phyloP scores from a whole-genome alignment of 1,140 invertebrate genomes.

The Melipona quadrifasciata region DNA sequence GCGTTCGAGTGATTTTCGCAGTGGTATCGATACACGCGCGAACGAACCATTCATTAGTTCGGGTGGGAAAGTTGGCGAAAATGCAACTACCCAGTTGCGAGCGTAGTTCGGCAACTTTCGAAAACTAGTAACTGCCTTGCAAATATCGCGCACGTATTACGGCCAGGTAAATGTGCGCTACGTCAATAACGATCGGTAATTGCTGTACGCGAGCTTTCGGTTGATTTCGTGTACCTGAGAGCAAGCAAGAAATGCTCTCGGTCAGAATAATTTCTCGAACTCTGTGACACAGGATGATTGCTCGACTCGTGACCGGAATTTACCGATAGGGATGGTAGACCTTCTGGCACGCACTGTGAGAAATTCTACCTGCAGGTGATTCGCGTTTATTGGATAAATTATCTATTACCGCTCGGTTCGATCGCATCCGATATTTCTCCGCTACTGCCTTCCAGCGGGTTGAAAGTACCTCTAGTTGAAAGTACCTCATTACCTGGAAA shows the following conservation, averaged over 20 bases:
- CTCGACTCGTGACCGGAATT: slow-evolving; percentile 61
- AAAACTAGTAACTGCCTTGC: slow-evolving; percentile 38
- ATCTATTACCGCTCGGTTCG: not conserved
- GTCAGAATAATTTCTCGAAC: slow-evolving; percentile 56
- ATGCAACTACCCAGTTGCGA: not conserved
- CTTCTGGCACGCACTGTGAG: not conserved
- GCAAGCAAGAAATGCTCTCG: slow-evolving; percentile 57
- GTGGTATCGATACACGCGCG: not conserved
- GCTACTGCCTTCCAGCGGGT: not conserved
- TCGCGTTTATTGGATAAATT: slow-evolving; percentile 28
- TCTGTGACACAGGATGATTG: slow-evolving; percentile 59
- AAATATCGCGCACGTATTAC: slow-evolving; percentile 26
- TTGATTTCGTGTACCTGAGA: slow-evolving; percentile 33
- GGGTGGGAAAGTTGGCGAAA: slow-evolving; percentile 5
- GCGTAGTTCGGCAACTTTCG: slow-evolving; percentile 13
- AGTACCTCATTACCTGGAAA: not conserved
- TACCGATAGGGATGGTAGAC: slow-evolving; percentile 4
- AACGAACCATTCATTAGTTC: not conserved
- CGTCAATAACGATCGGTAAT: slow-evolving; percentile 61
- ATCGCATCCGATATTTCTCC: not conserved
- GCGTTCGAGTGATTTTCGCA: not conserved
- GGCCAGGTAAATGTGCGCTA: slow-evolving; percentile 45
- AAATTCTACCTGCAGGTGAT: not conserved
- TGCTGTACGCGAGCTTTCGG: slow-evolving; percentile 24
- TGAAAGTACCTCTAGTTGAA: not conserved